A percentile compares a stretch with the other conserved stretches of the same genome.
phyloP scores from a whole-genome alignment of 2,888 invertebrate genomes.

The Dinocampus coccinellae region DNA sequence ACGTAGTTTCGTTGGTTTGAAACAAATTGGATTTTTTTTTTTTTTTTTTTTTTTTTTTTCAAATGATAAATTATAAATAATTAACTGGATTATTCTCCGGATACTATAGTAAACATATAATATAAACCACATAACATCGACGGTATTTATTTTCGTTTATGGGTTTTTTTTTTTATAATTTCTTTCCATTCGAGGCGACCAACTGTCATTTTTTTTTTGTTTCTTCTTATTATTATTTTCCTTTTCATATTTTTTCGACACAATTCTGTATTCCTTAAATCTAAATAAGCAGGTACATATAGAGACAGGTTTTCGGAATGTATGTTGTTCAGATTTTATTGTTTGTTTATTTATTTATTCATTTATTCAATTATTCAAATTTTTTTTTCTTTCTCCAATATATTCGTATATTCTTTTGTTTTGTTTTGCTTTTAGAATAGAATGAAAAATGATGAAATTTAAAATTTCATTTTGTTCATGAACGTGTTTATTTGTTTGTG shows the following conservation, averaged over 20 bases:
- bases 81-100: slow-evolving; percentile 17
- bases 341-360: no score
- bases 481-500: no score
- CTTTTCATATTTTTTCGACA: no score
- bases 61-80: slow-evolving; percentile 12
- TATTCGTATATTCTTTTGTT: slow-evolving; percentile 15
- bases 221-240: neutral
- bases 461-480: no score
- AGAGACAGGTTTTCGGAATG: slow-evolving; percentile 48
- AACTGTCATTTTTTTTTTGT: slow-evolving; percentile 27
- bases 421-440: neutral
- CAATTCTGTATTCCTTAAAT: slow-evolving; percentile 41
- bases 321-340: slow-evolving; percentile 27
- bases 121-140: slow-evolving; percentile 21
- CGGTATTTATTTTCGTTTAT: slow-evolving; percentile 5
- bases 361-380: no score
- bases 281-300: slow-evolving; percentile 48
- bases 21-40: neutral
- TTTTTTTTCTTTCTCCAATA: slow-evolving; percentile 14
- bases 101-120: slow-evolving; percentile 16
- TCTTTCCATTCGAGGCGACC: slow-evolving; percentile 31
- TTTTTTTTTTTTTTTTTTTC: neutral
- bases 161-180: slow-evolving; percentile 13
- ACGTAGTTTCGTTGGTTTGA: neutral
- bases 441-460: no score